These are phyloP conservation scores for Ophion ventricosus DNA, from an alignment of 2,888 invertebrate species.

Conservation along the genomic window DNA sequence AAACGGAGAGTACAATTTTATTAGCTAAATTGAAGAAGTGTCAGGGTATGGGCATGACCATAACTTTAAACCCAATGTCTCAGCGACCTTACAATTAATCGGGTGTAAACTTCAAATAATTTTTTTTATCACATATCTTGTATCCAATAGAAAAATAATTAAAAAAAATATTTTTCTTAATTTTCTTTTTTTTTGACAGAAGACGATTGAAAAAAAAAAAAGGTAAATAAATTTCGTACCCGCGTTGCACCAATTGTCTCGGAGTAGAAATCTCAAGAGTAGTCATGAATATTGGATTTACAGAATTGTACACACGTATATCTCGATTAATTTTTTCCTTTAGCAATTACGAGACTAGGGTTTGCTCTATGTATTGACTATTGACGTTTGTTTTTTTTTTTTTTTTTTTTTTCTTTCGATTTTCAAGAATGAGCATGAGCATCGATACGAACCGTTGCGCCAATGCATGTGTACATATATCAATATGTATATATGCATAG, in stretches of 20 bases:
- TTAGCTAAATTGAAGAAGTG: slow-evolving; percentile 69
- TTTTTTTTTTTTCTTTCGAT: neutral
- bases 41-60: slow-evolving; percentile 82
- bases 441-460: slow-evolving; percentile 37
- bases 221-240: slow-evolving; percentile 42
- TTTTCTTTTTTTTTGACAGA: neutral
- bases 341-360: slow-evolving; percentile 35
- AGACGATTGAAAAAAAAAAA: slow-evolving; percentile 28
- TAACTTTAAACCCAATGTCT: slow-evolving; percentile 82
- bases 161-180: slow-evolving; percentile 22
- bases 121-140: slow-evolving; percentile 25
- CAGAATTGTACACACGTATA: slow-evolving; percentile 7
- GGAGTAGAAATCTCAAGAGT: slow-evolving; percentile 16
- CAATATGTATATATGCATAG: slow-evolving; percentile 12
- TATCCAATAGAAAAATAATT: neutral
- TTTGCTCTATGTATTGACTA: slow-evolving; percentile 8
- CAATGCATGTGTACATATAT: slow-evolving; percentile 24
- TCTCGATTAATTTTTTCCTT: slow-evolving; percentile 48
- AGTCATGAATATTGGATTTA: neutral
- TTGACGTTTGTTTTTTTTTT: neutral
- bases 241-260: slow-evolving; percentile 63
- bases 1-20: slow-evolving; percentile 56
- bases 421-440: slow-evolving; percentile 33
- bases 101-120: slow-evolving; percentile 52
- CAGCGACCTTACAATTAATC: slow-evolving; percentile 80